These are phyloP conservation scores for Phorcus lineatus DNA, from an alignment of 2,888 invertebrate genomes.

Conservation along the genomic window DNA sequence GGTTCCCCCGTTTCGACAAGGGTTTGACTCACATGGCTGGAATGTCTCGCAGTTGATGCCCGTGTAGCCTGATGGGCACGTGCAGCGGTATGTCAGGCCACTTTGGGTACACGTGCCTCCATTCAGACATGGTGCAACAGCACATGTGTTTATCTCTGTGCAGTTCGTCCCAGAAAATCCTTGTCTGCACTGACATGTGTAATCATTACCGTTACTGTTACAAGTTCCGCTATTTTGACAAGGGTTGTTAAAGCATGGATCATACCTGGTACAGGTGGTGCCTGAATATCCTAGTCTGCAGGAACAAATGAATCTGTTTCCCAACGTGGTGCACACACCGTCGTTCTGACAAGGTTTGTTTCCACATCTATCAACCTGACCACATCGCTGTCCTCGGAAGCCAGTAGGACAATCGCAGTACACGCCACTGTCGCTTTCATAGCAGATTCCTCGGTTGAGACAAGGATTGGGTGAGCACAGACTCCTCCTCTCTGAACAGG, in stretches of 20 bases:
- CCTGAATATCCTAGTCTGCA: slow-evolving; percentile 25
- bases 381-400: background rate
- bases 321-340: background rate
- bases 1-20: slow-evolving; percentile 19
- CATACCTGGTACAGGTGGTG: background rate
- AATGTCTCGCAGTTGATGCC: slow-evolving; percentile 13
- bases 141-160: background rate
- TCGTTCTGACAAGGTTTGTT: slow-evolving; percentile 6
- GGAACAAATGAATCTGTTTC: background rate
- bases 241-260: slow-evolving; percentile 7
- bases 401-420: background rate
- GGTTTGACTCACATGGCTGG: slow-evolving; percentile 8
- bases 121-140: background rate
- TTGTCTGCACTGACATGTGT: background rate
- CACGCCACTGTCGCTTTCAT: background rate
- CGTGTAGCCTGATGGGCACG: background rate
- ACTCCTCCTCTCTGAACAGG: background rate
- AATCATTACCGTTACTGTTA: background rate
- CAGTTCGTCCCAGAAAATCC: background rate
- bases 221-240: slow-evolving; percentile 18
- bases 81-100: background rate
- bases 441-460: slow-evolving; percentile 9
- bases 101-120: background rate
- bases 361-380: background rate
- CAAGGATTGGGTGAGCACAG: slow-evolving; percentile 4